phyloP scores from a whole-genome alignment of 2,888 invertebrate species.

The Drosophila kuntzei region DNA sequence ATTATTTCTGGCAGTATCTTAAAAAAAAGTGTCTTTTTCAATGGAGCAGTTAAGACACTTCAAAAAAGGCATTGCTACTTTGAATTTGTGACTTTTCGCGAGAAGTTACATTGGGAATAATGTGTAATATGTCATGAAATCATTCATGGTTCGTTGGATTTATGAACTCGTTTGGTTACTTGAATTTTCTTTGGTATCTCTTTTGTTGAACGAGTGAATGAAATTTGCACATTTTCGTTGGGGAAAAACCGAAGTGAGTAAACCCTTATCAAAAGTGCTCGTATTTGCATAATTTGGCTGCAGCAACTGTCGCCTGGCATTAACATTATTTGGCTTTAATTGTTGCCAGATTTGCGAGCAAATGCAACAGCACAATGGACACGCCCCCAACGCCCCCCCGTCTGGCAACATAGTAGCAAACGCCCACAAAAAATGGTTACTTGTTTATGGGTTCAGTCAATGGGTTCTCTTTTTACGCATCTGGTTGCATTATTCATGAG shows the following conservation, averaged over 20 bases:
- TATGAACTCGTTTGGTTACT: conserved; percentile 9
- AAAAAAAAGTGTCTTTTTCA: background rate
- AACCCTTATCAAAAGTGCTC: conserved; percentile 51
- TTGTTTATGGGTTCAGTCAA: conserved; percentile 61
- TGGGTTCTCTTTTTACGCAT: conserved; percentile 27
- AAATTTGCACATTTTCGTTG: conserved; percentile 22
- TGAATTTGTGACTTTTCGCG: background rate
- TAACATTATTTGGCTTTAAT: conserved; percentile 67
- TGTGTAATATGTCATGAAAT: conserved; percentile 14
- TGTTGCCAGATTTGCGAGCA: conserved; percentile 41
- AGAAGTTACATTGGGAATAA: background rate
- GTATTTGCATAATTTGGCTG: conserved; percentile 68
- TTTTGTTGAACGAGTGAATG: conserved; percentile 26
- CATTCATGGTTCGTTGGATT: conserved; percentile 28
- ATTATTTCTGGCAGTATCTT: conserved; percentile 1
- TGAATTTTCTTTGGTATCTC: conserved; percentile 1
- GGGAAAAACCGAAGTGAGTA: background rate
- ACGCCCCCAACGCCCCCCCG: background rate
- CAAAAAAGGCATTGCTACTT: background rate
- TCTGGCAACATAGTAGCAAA: conserved; percentile 7
- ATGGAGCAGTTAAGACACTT: background rate
- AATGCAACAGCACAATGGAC: conserved; percentile 18
- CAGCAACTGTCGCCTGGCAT: conserved; percentile 60
- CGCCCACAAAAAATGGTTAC: conserved; percentile 23
- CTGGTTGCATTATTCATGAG: conserved; percentile 75